Evolutionary conservation across 1,140 invertebrate genomes (phyloP).

Genomic region (Sitophilus oryzae): DNA sequence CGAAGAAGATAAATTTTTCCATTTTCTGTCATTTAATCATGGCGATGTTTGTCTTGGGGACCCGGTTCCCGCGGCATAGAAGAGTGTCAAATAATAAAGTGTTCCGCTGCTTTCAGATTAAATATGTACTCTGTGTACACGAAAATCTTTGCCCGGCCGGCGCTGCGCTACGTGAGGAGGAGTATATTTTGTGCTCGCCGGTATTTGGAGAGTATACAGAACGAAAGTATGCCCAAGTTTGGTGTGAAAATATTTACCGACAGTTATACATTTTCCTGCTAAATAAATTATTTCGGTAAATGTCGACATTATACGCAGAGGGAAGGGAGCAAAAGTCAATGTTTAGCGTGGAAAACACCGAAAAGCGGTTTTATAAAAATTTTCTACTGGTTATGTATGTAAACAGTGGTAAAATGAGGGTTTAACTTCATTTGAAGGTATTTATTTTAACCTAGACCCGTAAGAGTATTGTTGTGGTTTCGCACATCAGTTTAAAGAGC

Average conservation of each 20-base stretch:
- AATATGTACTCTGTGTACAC: conserved; percentile 41
- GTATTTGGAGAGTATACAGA: conserved; percentile 43
- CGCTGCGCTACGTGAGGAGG: conserved; percentile 33
- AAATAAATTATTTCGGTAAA: conserved; percentile 47
- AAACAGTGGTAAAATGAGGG: no score
- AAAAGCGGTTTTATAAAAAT: conserved; percentile 25
- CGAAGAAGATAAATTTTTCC: conserved; percentile 11
- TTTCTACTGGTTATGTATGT: no score
- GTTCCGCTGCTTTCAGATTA: conserved; percentile 34
- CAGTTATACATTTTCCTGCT: conserved; percentile 46
- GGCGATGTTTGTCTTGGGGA: conserved; percentile 15
- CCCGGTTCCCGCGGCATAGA: conserved; percentile 15
- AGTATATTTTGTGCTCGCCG: conserved; percentile 38
- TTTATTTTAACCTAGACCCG: no score
- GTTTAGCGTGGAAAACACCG: conserved; percentile 32
- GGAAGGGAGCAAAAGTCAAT: conserved; percentile 43
- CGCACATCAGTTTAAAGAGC: no score
- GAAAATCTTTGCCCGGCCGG: conserved; percentile 35
- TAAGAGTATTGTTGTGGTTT: no score
- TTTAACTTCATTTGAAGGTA: no score
- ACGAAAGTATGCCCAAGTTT: conserved; percentile 43
- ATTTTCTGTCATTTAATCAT: conserved; percentile 16
- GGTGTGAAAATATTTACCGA: conserved; percentile 45
- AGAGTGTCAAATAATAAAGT: conserved; percentile 40
- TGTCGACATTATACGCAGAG: conserved; percentile 39